A percentile compares a stretch with the other conserved stretches of the same genome.
phyloP scores from a whole-genome alignment of 2,888 invertebrate genomes.

The Leptura quadrifasciata region DNA sequence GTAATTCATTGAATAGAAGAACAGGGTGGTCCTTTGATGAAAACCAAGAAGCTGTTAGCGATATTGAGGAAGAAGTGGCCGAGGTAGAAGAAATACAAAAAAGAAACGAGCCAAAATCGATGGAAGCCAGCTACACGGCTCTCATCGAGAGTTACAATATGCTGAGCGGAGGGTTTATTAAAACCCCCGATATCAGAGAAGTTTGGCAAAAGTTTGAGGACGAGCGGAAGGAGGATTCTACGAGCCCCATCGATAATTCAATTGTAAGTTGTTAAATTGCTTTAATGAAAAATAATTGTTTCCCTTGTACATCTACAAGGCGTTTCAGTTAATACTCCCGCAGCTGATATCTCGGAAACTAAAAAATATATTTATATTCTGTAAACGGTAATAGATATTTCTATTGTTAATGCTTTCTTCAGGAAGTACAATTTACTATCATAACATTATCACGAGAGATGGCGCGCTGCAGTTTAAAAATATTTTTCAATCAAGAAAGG shows the following conservation, averaged over 20 bases:
- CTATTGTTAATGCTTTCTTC: no score
- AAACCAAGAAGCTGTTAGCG: conserved; percentile 46
- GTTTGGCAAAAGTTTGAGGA: conserved; percentile 75
- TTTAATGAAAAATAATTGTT: no score
- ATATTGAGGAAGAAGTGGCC: conserved; percentile 37
- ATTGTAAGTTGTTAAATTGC: conserved; percentile 16
- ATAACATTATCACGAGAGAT: no score
- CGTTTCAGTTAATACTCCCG: no score
- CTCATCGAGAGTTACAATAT: conserved; percentile 78
- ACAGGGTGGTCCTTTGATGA: conserved; percentile 80
- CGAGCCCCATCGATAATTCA: conserved; percentile 13
- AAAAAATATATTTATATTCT: no score
- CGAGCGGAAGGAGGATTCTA: conserved; percentile 59
- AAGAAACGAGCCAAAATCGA: conserved; percentile 62
- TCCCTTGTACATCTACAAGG: no score
- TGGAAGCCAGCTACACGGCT: conserved; percentile 77
- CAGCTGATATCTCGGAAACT: no score
- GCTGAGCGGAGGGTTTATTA: conserved; percentile 72
- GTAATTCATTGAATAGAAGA: conserved; percentile 81
- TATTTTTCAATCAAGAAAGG: no score
- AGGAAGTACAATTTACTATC: no score
- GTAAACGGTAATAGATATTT: no score
- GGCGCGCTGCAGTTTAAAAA: no score
- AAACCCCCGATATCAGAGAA: conserved; percentile 79
- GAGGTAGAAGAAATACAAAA: conserved; percentile 35